Base-by-base conservation (phyloP, 2,113 vertebrate species). In the Eclectus roratus region DNA sequence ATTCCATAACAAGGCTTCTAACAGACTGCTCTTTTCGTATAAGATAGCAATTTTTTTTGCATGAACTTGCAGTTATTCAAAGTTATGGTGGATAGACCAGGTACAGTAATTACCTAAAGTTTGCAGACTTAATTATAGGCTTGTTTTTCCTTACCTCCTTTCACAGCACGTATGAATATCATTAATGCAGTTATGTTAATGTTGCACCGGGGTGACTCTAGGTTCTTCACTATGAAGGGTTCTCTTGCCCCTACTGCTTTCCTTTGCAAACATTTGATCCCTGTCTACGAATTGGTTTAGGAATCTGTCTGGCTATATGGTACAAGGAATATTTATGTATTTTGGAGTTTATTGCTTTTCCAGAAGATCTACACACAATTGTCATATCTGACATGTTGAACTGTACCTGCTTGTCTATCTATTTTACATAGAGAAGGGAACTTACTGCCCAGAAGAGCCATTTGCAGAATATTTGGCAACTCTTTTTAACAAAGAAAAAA, bases 11-110 rank as follows among this genome's bases (percentile, higher is more conserved):
- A 95, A 97, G 15, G 97, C 97, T 97, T 97, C 97, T 97, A 98
- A 98, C 97, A 98, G 98, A 97, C 98, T 95, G 96, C 97, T 97
- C 96, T 94, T 95, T 78, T 93, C 94, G 61, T 97, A 80, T 97
- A 92, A 89, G 66, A 95, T 98, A 98, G 97, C 97, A 65, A 89
- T 96, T 97, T 97, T 92, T 87, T 97, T 96, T 98, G 98, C 98
- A 98, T 96, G 95, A 97, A 94, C 72, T 93, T 87, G 90, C 98
- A 96, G 96, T 98, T 98, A 97, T 80, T 97, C 96, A 91, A 89
- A 95, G 82, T 76, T 97, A 97, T 93, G 87, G 50, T 85, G 94
- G 97, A 92, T 97, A 98, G 97, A 95, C 94, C 94, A 97, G 97
- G 92, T 97, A 96, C 97, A 97, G 96, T 97, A 88, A 96, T 96